phyloP scores from a whole-genome alignment of 35 echinoderm and acorn worm genomes.

The Ophiothrix spiculata region DNA sequence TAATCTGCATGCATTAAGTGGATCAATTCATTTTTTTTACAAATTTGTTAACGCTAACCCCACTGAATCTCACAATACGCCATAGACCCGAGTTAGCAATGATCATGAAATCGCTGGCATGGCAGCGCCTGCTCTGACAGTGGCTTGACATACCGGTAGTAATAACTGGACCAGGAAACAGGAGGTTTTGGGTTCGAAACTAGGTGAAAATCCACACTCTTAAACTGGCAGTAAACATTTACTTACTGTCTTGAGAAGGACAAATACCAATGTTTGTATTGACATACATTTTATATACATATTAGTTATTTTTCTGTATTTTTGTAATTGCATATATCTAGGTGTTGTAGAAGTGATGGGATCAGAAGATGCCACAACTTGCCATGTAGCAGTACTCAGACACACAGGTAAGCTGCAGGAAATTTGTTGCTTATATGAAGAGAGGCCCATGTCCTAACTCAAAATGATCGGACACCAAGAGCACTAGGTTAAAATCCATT shows the following conservation, averaged over 20 bases:
- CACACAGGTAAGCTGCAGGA: not conserved
- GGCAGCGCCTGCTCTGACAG: not conserved
- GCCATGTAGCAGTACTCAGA: conserved; percentile 28
- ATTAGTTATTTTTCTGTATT: not conserved
- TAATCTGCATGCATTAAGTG: too few relatives aligned
- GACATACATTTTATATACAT: too few relatives aligned
- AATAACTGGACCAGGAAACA: too few relatives aligned
- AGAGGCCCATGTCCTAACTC: not conserved
- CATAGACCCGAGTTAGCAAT: too few relatives aligned
- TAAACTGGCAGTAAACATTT: too few relatives aligned
- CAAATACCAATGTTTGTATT: not conserved
- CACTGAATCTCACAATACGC: too few relatives aligned
- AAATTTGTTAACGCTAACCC: too few relatives aligned
- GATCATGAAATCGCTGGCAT: too few relatives aligned
- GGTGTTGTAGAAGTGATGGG: conserved; percentile 25
- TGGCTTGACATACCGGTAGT: conserved; percentile 2
- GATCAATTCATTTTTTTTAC: too few relatives aligned
- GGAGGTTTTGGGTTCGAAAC: not conserved
- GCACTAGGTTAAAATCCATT: too few relatives aligned
- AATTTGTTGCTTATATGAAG: not conserved
- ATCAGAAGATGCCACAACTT: conserved; percentile 38
- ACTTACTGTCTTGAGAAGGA: not conserved
- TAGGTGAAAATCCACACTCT: too few relatives aligned
- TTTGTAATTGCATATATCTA: not conserved
- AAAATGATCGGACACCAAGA: not conserved